These are phyloP conservation scores for Stenodera caucasica DNA, from an alignment of 2,888 invertebrate species.

Conservation along the genomic window DNA sequence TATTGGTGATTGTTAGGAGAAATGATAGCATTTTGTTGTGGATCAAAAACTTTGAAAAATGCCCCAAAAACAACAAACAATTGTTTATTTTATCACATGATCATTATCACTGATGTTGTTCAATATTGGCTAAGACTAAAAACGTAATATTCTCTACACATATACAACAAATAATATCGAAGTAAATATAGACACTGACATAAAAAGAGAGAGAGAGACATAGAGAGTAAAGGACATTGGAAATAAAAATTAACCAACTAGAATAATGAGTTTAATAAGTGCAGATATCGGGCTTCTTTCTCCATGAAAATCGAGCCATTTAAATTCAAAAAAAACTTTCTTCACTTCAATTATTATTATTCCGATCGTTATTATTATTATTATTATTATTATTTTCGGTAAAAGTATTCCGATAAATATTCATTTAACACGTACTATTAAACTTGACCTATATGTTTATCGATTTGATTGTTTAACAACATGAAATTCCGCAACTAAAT, in stretches of 20 bases:
- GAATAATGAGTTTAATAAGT: not conserved
- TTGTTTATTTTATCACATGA: constrained; percentile 28
- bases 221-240: constrained; percentile 24
- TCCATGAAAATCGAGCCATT: too few species aligned
- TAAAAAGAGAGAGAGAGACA: constrained; percentile 8
- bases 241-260: constrained; percentile 27
- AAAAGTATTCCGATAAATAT: constrained; percentile 6
- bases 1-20: not conserved
- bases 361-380: not conserved
- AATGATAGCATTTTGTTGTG: not conserved
- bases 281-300: constrained; percentile 31
- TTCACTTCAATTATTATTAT: constrained; percentile 14
- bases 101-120: too few species aligned
- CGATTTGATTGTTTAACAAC: too few species aligned
- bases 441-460: constrained; percentile 22
- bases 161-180: constrained; percentile 13
- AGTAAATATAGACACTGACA: too few species aligned
- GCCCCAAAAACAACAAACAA: too few species aligned
- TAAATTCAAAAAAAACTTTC: constrained; percentile 28
- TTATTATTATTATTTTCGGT: too few species aligned
- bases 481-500: too few species aligned
- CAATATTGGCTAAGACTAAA: constrained; percentile 21
- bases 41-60: too few species aligned
- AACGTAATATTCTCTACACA: constrained; percentile 13
- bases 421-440: constrained; percentile 8